A percentile compares a stretch with the other conserved stretches of the same genome.
Conservation (phyloP, 64 coral and sea anemone genomes). For the Exaiptasia diaphana region DNA sequence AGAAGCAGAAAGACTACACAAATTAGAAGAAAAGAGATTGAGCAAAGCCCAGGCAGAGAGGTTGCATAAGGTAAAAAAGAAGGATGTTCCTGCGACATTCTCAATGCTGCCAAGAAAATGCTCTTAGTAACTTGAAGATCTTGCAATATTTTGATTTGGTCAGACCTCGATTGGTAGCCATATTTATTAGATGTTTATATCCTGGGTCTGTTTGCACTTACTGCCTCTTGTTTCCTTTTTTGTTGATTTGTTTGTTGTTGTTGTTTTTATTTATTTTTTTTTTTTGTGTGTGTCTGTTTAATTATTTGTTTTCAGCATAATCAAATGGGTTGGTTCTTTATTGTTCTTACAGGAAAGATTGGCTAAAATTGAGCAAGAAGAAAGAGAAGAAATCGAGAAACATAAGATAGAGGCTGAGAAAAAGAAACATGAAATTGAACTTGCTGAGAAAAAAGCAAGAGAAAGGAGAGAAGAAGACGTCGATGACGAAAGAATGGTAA, state of each 20-base stretch:
- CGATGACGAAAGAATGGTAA: constrained; percentile 91
- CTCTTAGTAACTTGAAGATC: background rate
- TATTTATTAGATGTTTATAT: too few relatives aligned
- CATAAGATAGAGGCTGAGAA: constrained; percentile 69
- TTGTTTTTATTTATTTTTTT: too few relatives aligned
- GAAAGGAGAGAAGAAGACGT: constrained; percentile 87
- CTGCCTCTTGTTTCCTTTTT: too few relatives aligned
- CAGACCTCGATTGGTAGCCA: too few relatives aligned
- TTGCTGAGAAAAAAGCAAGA: constrained; percentile 73
- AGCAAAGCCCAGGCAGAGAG: constrained; percentile 74
- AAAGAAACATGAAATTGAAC: constrained; percentile 88
- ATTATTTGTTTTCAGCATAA: too few relatives aligned
- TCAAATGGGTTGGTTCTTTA: too few relatives aligned
- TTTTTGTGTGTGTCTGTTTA: too few relatives aligned
- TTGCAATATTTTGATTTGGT: background rate
- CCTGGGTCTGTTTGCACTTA: too few relatives aligned
- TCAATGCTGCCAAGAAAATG: background rate
- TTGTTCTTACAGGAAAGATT: constrained; percentile 86
- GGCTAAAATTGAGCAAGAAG: constrained; percentile 79
- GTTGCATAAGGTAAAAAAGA: constrained; percentile 46
- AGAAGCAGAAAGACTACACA: constrained; percentile 70
- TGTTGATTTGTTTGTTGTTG: too few relatives aligned
- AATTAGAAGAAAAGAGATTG: constrained; percentile 67
- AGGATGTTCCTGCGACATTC: background rate
- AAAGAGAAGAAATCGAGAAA: constrained; percentile 51